phyloP scores from a whole-genome alignment of 2,888 invertebrate genomes.

The Ditula angustiorana region DNA sequence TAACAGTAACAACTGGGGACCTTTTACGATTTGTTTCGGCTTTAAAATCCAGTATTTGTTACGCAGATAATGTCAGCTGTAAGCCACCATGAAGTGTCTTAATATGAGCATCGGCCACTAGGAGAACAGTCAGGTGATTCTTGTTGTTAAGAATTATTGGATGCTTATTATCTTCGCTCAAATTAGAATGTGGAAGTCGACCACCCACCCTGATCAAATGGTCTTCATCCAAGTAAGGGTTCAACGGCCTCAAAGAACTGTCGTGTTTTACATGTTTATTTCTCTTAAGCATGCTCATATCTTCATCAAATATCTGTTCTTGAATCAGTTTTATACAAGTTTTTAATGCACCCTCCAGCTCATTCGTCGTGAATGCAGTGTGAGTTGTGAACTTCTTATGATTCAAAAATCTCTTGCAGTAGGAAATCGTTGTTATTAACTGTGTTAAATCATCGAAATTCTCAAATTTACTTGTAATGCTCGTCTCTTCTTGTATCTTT shows the following conservation, averaged over 20 bases:
- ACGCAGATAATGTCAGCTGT: constrained; percentile 10
- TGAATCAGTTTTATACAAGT: constrained; percentile 13
- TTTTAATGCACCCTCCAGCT: not conserved
- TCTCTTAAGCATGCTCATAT: not conserved
- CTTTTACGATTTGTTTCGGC: not conserved
- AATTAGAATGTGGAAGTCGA: constrained; percentile 10
- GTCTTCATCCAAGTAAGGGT: constrained; percentile 11
- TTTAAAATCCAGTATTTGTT: constrained; percentile 17
- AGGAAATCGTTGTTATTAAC: not conserved
- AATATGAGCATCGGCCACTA: constrained; percentile 17
- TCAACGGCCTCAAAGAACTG: constrained; percentile 2
- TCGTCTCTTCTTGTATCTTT: not conserved
- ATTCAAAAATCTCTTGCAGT: not conserved
- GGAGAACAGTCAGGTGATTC: not conserved
- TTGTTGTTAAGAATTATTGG: constrained; percentile 11
- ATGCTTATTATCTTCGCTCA: constrained; percentile 11
- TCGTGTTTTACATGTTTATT: constrained; percentile 8
- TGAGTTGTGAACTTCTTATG: not conserved
- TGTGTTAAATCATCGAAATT: not conserved
- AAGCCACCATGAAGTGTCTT: constrained; percentile 11
- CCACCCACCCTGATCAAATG: constrained; percentile 18
- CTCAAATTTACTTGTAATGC: not conserved
- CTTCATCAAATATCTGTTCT: constrained; percentile 11
- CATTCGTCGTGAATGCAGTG: constrained; percentile 1
- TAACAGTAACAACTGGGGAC: too few species aligned